Percentiles rank a stretch among this genome's conserved stretches.
Conservation (phyloP, 2,113 vertebrate species). For the Lichenostomus cassidix region DNA sequence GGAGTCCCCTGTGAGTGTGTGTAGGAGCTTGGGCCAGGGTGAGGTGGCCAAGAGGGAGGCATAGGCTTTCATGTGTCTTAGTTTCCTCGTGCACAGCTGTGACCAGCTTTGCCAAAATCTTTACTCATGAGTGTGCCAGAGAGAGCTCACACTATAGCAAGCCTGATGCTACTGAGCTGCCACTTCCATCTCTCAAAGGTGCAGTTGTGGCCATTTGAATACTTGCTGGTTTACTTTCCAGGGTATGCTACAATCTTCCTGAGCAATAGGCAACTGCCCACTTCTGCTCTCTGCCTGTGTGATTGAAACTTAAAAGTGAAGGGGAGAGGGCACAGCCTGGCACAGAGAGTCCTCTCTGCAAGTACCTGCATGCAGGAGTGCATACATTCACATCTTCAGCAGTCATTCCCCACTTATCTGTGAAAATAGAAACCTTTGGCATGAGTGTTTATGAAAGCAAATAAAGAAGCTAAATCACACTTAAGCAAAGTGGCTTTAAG, state of each 20-base stretch:
- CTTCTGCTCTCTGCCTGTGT: background rate
- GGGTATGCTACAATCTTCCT: background rate
- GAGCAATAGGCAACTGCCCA: background rate
- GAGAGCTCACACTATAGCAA: background rate
- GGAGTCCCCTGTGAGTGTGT: rapidly evolving
- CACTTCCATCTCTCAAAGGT: background rate
- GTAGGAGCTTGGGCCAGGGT: background rate
- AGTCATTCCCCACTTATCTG: background rate
- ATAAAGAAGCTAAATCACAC: background rate
- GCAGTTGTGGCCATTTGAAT: background rate
- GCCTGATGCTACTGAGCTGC: background rate
- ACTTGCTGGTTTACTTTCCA: background rate
- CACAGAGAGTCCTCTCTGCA: rapidly evolving
- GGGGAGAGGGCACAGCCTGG: background rate
- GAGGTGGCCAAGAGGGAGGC: background rate
- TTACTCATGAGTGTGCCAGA: background rate
- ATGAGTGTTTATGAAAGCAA: background rate
- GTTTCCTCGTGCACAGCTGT: background rate
- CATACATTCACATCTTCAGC: background rate
- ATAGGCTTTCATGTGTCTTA: background rate
- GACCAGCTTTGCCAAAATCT: background rate
- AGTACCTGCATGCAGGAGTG: background rate
- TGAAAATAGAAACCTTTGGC: background rate
- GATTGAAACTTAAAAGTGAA: background rate
- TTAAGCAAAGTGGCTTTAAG: background rate